Evolutionary conservation across 2,888 invertebrate genomes (phyloP).

Genomic region (Melanargia galathea): DNA sequence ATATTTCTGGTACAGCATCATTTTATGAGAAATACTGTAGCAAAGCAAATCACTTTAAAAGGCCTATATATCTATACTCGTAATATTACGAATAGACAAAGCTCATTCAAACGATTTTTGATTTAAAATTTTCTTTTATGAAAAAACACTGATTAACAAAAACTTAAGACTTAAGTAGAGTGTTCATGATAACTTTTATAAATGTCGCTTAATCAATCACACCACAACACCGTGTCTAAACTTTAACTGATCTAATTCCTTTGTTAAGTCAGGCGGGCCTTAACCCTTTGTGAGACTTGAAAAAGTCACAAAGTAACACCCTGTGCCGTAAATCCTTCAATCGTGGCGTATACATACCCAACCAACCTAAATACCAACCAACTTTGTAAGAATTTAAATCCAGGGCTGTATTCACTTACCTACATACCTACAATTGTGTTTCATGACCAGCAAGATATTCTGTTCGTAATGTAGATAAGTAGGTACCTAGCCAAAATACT

Average conservation of each 20-base stretch:
- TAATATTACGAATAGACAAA: too few species aligned
- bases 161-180: too few species aligned
- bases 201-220: conserved; percentile 6
- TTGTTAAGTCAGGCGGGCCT: conserved; percentile 32
- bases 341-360: conserved; percentile 22
- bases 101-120: too few species aligned
- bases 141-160: too few species aligned
- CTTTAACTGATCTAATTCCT: conserved; percentile 44
- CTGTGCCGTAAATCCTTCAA: conserved; percentile 34
- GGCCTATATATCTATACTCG: too few species aligned
- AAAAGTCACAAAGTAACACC: conserved; percentile 36
- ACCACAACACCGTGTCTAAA: conserved; percentile 44
- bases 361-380: not conserved
- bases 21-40: too few species aligned
- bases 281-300: conserved; percentile 41
- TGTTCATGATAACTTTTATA: not conserved
- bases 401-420: conserved; percentile 30
- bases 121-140: too few species aligned
- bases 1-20: too few species aligned
- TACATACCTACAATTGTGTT: not conserved
- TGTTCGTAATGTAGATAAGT: not conserved
- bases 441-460: not conserved
- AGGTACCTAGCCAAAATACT: too few species aligned
- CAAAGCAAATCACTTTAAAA: too few species aligned
- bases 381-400: conserved; percentile 15